Base-by-base conservation (phyloP, 1,140 invertebrate species). In the Streblospio benedicti region DNA sequence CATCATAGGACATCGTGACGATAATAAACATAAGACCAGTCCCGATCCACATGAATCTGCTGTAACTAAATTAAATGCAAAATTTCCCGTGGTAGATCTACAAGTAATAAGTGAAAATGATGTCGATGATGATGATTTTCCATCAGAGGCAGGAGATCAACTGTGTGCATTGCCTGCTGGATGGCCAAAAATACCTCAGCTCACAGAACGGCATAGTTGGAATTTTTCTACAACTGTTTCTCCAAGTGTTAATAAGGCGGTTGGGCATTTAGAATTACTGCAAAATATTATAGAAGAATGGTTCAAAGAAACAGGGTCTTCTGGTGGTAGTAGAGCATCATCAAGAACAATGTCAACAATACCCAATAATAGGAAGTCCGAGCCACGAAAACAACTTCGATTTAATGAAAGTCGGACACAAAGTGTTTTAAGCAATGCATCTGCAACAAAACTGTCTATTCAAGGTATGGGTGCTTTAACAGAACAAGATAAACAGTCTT, bases 271-370 rank as follows among this genome's bases (percentile, higher is more conserved):
- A 27, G 71, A 76, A 52, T 64, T 76, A 27, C 64, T 76, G 18
- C 73, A 76, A 53, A 73, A 68, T 32, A 65, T 71, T 32, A 75
- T 76, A 32, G 72, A 76, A 49, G 72, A 75, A 27, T 75, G 73
- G 73, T 72, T 70, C 51, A 43, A 23, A 14, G 45, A 45, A 14
- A 27, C 20, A 31, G 45, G 38, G 4, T n/a, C 28, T 5, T 33
- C n/a, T n/a, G 9, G n/a, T 2, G 2, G 4, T 4, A 59, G 45
- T 32, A 30, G 44, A 1, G n/a, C 18, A 5, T 18, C 57, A 57
- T 23, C 54, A 28, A 38, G 18, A 25, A 52, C 16, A 23, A 47
- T 27, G 45, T 47, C 45, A 9, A 9, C 9, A 50, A 50, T 25
- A 50, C 16, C 18, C 16, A 9, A 50, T 33, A 9, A 9, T 9